Percentiles rank a stretch among this genome's conserved stretches.
phyloP scores from a whole-genome alignment of 2,797 vertebrate species.

The Gymnoscopelus braueri region DNA sequence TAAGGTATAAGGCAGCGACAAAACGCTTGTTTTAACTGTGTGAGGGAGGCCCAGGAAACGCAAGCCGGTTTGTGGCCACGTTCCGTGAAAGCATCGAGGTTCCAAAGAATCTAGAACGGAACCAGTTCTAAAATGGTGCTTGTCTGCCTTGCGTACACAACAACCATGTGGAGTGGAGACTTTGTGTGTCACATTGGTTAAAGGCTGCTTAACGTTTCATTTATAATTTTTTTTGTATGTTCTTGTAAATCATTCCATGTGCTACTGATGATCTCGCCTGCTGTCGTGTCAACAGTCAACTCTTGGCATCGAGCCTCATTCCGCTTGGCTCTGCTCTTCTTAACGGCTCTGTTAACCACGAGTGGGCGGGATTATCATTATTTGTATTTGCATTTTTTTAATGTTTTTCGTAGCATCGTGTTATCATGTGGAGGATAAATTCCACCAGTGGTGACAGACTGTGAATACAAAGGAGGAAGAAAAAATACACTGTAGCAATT shows the following conservation, averaged over 20 bases:
- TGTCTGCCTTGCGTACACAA: too few relatives aligned
- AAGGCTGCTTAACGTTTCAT: not conserved
- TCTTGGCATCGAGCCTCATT: not conserved
- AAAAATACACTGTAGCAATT: conserved; percentile 21
- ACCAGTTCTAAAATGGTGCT: too few relatives aligned
- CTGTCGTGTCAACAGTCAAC: conserved; percentile 14
- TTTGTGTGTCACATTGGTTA: too few relatives aligned
- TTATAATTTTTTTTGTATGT: not conserved
- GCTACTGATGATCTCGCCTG: conserved; percentile 4
- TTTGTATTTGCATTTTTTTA: not conserved
- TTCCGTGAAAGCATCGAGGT: too few relatives aligned
- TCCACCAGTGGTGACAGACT: not conserved
- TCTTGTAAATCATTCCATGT: not conserved
- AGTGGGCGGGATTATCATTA: not conserved
- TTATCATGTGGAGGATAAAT: not conserved
- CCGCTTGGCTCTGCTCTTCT: not conserved
- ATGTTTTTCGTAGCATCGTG: not conserved
- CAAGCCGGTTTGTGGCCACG: too few relatives aligned
- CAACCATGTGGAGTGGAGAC: too few relatives aligned
- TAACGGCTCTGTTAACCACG: too few relatives aligned
- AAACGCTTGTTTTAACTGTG: too few relatives aligned
- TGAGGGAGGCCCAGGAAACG: too few relatives aligned
- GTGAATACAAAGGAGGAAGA: not conserved
- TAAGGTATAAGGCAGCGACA: too few relatives aligned
- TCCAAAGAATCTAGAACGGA: too few relatives aligned